Percentiles rank a stretch among this genome's conserved stretches.
Conservation (phyloP, 2,113 vertebrate species). For the Marmota flaviventris region DNA sequence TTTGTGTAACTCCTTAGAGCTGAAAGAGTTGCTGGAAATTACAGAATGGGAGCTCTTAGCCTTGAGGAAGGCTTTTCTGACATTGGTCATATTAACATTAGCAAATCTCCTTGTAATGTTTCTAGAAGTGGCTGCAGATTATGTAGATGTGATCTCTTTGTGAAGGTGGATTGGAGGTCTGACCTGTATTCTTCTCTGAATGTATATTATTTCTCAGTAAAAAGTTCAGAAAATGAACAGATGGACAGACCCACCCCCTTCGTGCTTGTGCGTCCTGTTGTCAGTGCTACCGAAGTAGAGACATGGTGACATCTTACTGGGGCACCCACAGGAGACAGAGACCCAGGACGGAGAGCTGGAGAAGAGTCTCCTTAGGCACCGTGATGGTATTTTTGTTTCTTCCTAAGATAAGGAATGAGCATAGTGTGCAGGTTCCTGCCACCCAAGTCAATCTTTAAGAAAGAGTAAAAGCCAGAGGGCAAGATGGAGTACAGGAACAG, state of each 20-base stretch:
- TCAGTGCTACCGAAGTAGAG: neutral
- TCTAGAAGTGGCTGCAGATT: neutral
- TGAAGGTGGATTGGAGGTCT: neutral
- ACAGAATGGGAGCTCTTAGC: neutral
- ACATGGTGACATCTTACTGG: neutral
- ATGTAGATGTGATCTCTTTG: neutral
- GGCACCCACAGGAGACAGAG: neutral
- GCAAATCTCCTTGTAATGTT: neutral
- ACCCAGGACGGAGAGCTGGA: neutral
- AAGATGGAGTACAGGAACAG: neutral
- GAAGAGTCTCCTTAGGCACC: neutral
- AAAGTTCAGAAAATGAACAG: neutral
- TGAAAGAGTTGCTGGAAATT: slow-evolving; percentile 32
- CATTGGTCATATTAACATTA: neutral
- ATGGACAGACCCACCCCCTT: neutral
- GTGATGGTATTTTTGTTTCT: neutral
- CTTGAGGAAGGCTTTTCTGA: neutral
- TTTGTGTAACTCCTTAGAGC: neutral
- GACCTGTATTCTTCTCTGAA: neutral
- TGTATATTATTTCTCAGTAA: neutral
- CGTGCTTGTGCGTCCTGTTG: neutral
- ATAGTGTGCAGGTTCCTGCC: neutral
- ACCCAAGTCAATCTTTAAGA: neutral
- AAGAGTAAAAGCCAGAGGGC: neutral
- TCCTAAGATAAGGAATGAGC: neutral